Evolutionary conservation across 1,140 invertebrate species (phyloP), one percentile per base, ranked within the genome.

Genomic region (Agrilus planipennis): DNA sequence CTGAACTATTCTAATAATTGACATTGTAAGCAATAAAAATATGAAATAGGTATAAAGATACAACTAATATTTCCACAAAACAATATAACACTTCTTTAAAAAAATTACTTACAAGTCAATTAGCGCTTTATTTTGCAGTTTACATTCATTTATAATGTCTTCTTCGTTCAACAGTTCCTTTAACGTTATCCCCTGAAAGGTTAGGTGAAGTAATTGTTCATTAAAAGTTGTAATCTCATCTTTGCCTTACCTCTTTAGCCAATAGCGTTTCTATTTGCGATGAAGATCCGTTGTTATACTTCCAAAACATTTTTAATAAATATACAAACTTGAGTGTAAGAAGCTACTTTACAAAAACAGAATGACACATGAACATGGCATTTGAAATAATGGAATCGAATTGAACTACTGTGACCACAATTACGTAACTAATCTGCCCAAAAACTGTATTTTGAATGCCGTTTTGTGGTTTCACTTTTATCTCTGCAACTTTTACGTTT

Each of bases 91-190:
- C 28, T 34, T 25, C 10, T 23, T n/a, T 34, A 41, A 12, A 25
- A 16, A 15, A 23, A 37, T 28, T 43, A 81, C 86, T 86, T 76
- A 94, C 90, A 85, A 94, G 55, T 89, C 87, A 47, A 94, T 75
- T 41, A 97, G 69, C 54, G 83, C 86, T 64, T 84, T 88, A 63
- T 93, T 94, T 61, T 88, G 85, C 46, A 77, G 79, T 71, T 89
- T 91, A 64, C 90, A 93, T 75, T 97, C 90, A 64, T 92, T 88
- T 44, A 97, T 71, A 57, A 96, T 85, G 65, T 94, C 88, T 61
- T 93, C 89, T 65, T 91, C 84, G 61, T 95, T 86, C 71, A 96
- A 75, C 40, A 97, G 70, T 63, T 91, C 85, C 52, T 79, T 75
- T 34, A 97, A 69, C 14, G 84, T 91, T 34, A 92, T 79, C 79